Evolutionary conservation across 2,113 vertebrate species (phyloP).

Genomic region (Oxygymnocypris stewartii): DNA sequence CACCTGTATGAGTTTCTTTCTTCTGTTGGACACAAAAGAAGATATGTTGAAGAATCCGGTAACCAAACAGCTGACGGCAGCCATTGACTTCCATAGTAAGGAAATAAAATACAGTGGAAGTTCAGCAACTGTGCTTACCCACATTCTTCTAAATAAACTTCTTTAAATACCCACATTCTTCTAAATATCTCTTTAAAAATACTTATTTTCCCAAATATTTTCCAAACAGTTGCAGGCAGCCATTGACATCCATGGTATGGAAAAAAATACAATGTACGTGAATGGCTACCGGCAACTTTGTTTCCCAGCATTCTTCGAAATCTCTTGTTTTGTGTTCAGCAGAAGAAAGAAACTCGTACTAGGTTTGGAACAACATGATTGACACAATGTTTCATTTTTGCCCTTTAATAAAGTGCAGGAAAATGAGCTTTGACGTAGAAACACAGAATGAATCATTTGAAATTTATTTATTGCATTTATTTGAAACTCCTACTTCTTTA

Average conservation of each 20-base stretch:
- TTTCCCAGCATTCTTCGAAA: neutral
- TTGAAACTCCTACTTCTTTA: neutral
- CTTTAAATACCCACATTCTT: no score
- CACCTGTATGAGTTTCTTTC: neutral
- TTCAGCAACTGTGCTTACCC: neutral
- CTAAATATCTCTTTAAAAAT: no score
- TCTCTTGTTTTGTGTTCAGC: neutral
- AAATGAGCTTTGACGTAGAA: neutral
- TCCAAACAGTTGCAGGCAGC: no score
- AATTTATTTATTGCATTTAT: neutral
- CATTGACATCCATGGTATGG: neutral
- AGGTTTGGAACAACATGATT: no score
- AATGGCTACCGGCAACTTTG: neutral
- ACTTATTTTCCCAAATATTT: no score
- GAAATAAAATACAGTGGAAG: neutral
- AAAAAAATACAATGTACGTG: neutral
- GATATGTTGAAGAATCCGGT: neutral
- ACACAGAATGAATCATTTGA: neutral
- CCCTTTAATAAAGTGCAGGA: neutral
- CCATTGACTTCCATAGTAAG: neutral
- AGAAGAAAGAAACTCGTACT: neutral
- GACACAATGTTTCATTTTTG: neutral
- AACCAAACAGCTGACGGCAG: neutral
- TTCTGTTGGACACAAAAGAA: neutral
- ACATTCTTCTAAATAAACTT: neutral